These are phyloP conservation scores for Nemurella pictetii DNA, from an alignment of 2,888 invertebrate genomes.

Conservation along the genomic window DNA sequence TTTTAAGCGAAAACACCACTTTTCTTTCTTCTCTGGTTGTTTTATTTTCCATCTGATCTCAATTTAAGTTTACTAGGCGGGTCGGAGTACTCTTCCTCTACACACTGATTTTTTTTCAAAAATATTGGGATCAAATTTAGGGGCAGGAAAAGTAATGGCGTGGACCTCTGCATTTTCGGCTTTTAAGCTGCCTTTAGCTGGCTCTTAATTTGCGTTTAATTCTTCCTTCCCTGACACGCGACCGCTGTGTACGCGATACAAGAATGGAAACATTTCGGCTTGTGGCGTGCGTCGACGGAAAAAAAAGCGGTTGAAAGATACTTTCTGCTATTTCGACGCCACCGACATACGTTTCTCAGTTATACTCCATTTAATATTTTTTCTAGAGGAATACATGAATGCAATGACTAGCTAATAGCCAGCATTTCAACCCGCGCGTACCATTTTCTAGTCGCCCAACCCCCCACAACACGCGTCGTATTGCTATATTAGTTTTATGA, in stretches of 20 bases:
- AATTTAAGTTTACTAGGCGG: no score
- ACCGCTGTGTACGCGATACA: neutral
- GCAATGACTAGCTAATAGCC: neutral
- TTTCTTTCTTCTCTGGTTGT: no score
- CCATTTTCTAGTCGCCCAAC: neutral
- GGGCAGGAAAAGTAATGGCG: no score
- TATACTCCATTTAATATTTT: neutral
- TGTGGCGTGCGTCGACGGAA: neutral
- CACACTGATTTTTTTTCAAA: no score
- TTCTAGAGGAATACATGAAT: neutral
- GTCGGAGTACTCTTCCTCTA: no score
- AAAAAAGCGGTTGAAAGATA: neutral
- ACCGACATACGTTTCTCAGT: neutral
- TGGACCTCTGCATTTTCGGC: no score
- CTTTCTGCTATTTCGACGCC: no score
- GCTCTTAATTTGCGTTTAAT: neutral
- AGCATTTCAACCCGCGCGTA: neutral
- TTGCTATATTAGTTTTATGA: neutral
- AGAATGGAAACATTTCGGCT: neutral
- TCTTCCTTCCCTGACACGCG: neutral
- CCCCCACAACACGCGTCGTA: neutral
- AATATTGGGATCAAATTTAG: no score
- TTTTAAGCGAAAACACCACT: no score
- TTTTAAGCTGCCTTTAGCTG: no score
- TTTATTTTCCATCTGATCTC: no score